phyloP scores from a whole-genome alignment of 2,113 vertebrate genomes.

The Crotalus viridis region DNA sequence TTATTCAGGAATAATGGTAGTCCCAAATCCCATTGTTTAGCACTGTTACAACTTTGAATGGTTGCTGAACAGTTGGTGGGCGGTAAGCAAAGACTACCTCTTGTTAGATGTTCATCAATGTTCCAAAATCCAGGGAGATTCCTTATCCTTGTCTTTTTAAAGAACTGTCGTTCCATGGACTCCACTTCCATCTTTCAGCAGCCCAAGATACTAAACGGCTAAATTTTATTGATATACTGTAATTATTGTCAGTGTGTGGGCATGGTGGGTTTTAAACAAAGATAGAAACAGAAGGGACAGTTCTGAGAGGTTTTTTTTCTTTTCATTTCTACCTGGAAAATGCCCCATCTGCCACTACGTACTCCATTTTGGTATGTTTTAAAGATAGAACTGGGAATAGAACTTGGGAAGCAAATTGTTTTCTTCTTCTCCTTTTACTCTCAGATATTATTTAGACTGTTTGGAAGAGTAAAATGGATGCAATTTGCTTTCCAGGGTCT shows the following conservation, averaged over 20 bases:
- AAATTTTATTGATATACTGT: not conserved
- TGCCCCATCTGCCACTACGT: not conserved
- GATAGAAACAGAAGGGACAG: not conserved
- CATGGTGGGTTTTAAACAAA: not conserved
- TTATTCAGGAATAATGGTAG: not conserved
- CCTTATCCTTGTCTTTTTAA: not conserved
- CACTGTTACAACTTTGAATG: not conserved
- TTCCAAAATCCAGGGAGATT: not conserved
- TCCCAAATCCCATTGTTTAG: not conserved
- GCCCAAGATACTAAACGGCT: not conserved
- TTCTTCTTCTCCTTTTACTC: not conserved
- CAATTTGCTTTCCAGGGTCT: not conserved
- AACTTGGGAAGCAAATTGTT: not conserved
- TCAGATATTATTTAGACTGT: not conserved
- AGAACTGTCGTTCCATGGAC: not conserved
- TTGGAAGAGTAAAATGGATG: not conserved
- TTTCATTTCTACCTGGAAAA: not conserved
- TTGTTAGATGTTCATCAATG: not conserved
- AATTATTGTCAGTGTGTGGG: not conserved
- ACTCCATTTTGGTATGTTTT: not conserved
- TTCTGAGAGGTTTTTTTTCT: not conserved
- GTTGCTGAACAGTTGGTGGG: not conserved
- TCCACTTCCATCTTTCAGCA: not conserved
- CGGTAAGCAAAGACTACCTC: not conserved
- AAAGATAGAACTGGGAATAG: not conserved